Base-by-base conservation (phyloP, 1,140 invertebrate genomes). In the Drosophila rufa region DNA sequence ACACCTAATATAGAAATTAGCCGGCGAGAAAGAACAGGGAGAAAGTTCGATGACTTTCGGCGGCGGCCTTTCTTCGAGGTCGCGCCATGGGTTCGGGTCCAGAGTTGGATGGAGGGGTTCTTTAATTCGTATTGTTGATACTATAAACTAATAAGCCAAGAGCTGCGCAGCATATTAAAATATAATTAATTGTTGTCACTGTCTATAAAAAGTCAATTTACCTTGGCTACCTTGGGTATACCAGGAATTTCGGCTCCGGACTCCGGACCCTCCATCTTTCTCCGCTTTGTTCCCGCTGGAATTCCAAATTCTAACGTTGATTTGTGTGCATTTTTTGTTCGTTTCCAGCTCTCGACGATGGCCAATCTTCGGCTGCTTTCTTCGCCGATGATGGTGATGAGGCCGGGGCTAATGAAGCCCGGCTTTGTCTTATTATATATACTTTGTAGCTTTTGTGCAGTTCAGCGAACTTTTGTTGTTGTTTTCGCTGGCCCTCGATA, bases 161-260 rank as follows among this genome's bases (percentile, higher is more conserved):
- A 68, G 84, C 55, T 76, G 73, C 73, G 74, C 75, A 69, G 82
- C 85, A 90, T 90, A 89, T 89, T 90, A 90, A 89, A 85, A 90
- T 82, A 89, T 89, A 89, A 89, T 89, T 89, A 90, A 89, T 89
- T 90, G 85, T 90, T 89, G 80, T 90, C 84, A 89, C 84, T 84
- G 85, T 90, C 85, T 90, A 89, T 89, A 74, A 90, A 89, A 89
- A 90, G 85, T 90, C 84, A 83, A 89, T 89, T 89, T 90, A 80
- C 82, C 45, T 71, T 45, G 33, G 33, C 38, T 25, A 25, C 22
- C 22, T 11, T 33, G 53, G 27, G 47, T 50, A 58, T 70, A 73
- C 80, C 73, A 53, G 80, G 75, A 87, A 78, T 87, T 56, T 87
- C 75, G 25, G 46, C 48, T 43, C 42, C 22, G 22, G n/a, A 42